Percentiles rank a stretch among this genome's conserved stretches.
Evolutionary conservation across 1,140 invertebrate genomes (phyloP).

Genomic region (Sycophila sp.): DNA sequence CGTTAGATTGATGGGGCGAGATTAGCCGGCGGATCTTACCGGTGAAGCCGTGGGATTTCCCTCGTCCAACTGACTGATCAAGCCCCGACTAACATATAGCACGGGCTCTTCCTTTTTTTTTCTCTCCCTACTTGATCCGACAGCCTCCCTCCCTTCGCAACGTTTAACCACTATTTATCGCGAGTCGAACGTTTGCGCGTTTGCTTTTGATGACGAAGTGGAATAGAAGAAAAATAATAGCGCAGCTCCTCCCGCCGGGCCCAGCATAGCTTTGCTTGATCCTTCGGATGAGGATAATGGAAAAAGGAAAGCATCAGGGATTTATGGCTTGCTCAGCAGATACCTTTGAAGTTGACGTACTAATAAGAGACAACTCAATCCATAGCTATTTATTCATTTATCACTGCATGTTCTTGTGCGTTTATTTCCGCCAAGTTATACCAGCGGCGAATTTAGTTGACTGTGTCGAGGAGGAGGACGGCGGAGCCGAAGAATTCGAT

Average conservation of each 20-base stretch:
- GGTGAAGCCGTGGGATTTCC: slow-evolving; percentile 50
- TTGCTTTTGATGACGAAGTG: background rate
- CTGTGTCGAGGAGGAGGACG: no score
- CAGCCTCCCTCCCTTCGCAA: background rate
- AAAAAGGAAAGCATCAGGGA: slow-evolving; percentile 48
- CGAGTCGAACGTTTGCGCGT: background rate
- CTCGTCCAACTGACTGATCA: slow-evolving; percentile 51
- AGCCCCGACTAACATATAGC: slow-evolving; percentile 42
- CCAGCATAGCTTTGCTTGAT: slow-evolving; percentile 48
- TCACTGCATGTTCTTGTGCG: background rate
- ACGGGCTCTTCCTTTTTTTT: slow-evolving; percentile 34
- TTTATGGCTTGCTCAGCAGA: slow-evolving; percentile 36
- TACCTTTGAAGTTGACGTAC: background rate
- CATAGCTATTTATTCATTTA: background rate
- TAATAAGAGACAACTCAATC: background rate
- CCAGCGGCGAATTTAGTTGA: slow-evolving; percentile 27
- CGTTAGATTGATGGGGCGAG: slow-evolving; percentile 58
- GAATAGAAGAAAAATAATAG: background rate
- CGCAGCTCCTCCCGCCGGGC: no score
- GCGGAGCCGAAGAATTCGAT: slow-evolving; percentile 49
- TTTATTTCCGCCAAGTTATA: background rate
- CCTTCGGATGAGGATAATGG: slow-evolving; percentile 56
- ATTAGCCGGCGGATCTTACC: slow-evolving; percentile 55
- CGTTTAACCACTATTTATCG: background rate
- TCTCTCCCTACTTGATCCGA: slow-evolving; percentile 41